Evolutionary conservation across 2,113 vertebrate genomes (phyloP).

Genomic region (Pelecanoides urinatrix): DNA sequence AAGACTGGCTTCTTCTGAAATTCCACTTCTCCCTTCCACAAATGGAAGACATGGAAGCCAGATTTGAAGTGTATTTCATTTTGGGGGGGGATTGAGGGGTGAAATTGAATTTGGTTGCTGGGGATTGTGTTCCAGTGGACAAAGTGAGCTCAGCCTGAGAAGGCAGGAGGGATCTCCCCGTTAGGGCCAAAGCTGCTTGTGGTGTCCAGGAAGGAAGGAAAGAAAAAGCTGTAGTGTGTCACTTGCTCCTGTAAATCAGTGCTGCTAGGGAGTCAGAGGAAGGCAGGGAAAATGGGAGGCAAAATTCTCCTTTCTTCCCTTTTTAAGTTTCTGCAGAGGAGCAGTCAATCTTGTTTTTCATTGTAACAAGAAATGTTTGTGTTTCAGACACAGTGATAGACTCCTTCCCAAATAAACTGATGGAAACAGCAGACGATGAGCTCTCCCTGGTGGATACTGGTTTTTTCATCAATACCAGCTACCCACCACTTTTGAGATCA

Average conservation of each 20-base stretch:
- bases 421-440: conserved; percentile 60
- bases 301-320: neutral
- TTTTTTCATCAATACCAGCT: conserved; percentile 79
- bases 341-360: neutral
- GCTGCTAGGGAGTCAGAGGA: neutral
- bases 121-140: neutral
- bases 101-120: neutral
- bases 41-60: neutral
- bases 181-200: neutral
- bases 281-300: neutral
- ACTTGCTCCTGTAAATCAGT: neutral
- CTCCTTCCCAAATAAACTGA: conserved; percentile 65
- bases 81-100: neutral
- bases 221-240: neutral
- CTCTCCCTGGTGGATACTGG: conserved; percentile 76
- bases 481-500: conserved; percentile 68
- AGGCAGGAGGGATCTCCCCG: neutral
- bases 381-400: conserved; percentile 71
- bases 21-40: neutral
- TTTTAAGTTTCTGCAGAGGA: neutral
- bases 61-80: neutral
- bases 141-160: neutral
- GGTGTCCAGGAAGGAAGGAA: neutral
- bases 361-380: neutral
- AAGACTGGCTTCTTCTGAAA: neutral